Evolutionary conservation across 2,797 vertebrate genomes (phyloP).

Genomic region (Microcaecilia unicolor): DNA sequence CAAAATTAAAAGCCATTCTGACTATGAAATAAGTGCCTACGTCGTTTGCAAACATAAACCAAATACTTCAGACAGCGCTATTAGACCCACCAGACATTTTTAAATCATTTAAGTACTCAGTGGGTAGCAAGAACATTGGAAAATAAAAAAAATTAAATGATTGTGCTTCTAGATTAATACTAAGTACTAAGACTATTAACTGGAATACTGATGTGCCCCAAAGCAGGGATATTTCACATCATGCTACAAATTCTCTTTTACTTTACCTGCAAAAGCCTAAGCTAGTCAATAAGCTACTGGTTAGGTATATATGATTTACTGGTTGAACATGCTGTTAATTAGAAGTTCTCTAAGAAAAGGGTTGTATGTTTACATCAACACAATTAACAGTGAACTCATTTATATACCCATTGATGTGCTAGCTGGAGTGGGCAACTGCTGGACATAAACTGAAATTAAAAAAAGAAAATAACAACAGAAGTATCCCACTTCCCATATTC

Average conservation of each 20-base stretch:
- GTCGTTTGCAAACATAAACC: constrained; percentile 33
- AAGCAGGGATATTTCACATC: constrained; percentile 21
- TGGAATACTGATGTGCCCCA: constrained; percentile 20
- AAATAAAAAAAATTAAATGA: constrained; percentile 39
- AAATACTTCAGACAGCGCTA: constrained; percentile 60
- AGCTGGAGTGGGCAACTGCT: too few relatives aligned
- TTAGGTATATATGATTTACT: constrained; percentile 14
- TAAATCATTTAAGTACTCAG: constrained; percentile 38
- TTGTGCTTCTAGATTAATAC: constrained; percentile 42
- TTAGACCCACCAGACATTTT: constrained; percentile 39
- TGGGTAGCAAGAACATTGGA: constrained; percentile 27
- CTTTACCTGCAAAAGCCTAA: constrained; percentile 16
- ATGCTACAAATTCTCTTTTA: constrained; percentile 19
- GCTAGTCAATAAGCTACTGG: constrained; percentile 18
- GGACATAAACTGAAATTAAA: too few relatives aligned
- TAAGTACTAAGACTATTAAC: constrained; percentile 25
- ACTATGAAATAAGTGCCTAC: constrained; percentile 33
- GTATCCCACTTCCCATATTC: too few relatives aligned
- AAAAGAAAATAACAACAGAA: too few relatives aligned
- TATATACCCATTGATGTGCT: too few relatives aligned
- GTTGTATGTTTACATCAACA: too few relatives aligned
- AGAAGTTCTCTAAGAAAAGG: neutral
- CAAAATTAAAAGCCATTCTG: constrained; percentile 46
- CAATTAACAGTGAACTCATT: too few relatives aligned
- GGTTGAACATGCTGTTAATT: neutral